These are phyloP conservation scores for Apamea monoglypha DNA, from an alignment of 2,888 invertebrate species.

Conservation along the genomic window DNA sequence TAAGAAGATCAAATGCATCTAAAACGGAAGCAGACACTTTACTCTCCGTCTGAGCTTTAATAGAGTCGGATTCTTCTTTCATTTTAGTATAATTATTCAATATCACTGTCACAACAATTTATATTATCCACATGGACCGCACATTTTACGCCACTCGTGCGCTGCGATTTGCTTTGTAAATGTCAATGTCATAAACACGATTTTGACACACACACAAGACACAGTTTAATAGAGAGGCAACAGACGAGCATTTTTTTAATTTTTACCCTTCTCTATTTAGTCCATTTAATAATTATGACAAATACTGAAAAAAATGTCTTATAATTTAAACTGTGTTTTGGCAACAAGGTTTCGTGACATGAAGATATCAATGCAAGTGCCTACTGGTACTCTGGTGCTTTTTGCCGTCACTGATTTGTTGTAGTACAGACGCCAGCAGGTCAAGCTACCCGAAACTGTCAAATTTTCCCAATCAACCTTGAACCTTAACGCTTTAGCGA, in stretches of 20 bases:
- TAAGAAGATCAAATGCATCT: conserved; percentile 85
- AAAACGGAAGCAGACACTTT: conserved; percentile 83
- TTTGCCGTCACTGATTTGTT: no score
- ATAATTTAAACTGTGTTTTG: no score
- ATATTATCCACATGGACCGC: conserved; percentile 71
- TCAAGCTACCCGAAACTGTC: no score
- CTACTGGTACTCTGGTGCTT: no score
- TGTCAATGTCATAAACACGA: conserved; percentile 6
- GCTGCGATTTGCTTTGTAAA: not conserved
- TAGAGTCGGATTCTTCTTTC: conserved; percentile 76
- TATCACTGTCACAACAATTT: conserved; percentile 60
- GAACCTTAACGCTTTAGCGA: no score
- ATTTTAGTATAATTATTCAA: conserved; percentile 70
- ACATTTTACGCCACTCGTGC: conserved; percentile 34
- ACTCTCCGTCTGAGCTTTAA: conserved; percentile 67
- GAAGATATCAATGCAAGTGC: no score
- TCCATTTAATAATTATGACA: not conserved
- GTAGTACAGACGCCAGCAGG: no score
- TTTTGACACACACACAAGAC: not conserved
- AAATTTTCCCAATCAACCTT: no score
- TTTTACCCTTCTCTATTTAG: not conserved
- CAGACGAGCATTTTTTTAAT: not conserved
- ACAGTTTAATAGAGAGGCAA: not conserved
- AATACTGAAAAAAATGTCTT: not conserved
- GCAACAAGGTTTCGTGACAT: no score